Percentiles rank a stretch among this genome's conserved stretches.
phyloP scores from a whole-genome alignment of 2,113 vertebrate genomes.

The Rhinolophus ferrumequinum region DNA sequence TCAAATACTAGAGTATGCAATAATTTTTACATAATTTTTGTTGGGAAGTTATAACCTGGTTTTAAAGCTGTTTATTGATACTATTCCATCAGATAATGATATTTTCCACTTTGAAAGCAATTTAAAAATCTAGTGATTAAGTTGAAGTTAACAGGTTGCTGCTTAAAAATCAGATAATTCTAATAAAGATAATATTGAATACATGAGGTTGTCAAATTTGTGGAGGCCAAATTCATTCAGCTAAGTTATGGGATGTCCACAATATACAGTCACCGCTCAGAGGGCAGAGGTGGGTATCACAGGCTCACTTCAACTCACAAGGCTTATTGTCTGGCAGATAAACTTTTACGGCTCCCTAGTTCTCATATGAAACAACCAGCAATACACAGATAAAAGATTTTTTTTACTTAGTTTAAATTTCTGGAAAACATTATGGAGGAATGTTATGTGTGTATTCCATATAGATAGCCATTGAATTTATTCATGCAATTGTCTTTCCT shows the following conservation, averaged over 20 bases:
- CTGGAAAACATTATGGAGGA: slow-evolving; percentile 1
- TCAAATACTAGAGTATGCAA: background rate
- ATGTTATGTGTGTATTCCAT: background rate
- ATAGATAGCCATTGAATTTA: background rate
- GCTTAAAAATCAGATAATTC: background rate
- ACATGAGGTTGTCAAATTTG: background rate
- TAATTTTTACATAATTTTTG: background rate
- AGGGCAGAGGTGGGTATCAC: fast-evolving
- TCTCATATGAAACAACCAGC: background rate
- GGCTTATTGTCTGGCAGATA: background rate
- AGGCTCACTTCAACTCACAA: background rate
- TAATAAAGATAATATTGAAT: background rate
- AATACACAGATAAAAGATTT: background rate
- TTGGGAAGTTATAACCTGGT: background rate
- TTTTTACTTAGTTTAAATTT: background rate
- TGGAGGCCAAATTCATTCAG: background rate
- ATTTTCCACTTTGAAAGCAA: slow-evolving; percentile 4
- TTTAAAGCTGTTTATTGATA: slow-evolving; percentile 14
- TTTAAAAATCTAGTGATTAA: background rate
- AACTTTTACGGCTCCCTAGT: background rate
- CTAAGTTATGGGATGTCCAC: background rate
- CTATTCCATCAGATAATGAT: background rate
- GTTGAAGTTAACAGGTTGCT: background rate
- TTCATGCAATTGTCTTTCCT: background rate
- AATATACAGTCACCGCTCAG: background rate